Conservation (phyloP, 2,113 vertebrate species). For the Lepus americanus region DNA sequence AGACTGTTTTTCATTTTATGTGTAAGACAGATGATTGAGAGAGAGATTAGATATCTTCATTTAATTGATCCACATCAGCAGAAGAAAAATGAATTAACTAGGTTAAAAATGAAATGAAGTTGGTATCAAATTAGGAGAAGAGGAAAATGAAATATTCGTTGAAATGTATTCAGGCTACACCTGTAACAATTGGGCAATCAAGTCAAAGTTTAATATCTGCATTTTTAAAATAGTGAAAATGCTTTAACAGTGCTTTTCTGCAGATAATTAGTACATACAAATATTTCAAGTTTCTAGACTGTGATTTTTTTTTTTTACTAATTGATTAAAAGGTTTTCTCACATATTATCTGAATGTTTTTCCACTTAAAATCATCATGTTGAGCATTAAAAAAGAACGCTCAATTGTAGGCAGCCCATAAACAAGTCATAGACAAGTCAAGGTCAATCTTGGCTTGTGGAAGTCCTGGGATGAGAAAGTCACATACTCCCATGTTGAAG, state of each 20-base stretch:
- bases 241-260: background rate
- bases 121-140: background rate
- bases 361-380: background rate
- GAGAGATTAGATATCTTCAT: too few species aligned
- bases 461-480: too few species aligned
- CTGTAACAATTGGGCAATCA: background rate
- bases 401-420: too few species aligned
- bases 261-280: background rate
- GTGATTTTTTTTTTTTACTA: conserved; percentile 43
- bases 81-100: conserved; percentile 49
- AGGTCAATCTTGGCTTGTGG: too few species aligned
- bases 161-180: background rate
- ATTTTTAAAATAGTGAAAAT: background rate
- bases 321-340: background rate
- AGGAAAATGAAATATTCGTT: conserved; percentile 48
- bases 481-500: too few species aligned
- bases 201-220: background rate
- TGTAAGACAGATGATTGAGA: too few species aligned
- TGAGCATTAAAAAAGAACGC: background rate
- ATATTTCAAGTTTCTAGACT: background rate
- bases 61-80: background rate
- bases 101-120: background rate
- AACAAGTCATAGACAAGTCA: too few species aligned
- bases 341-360: background rate
- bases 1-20: too few species aligned